A percentile compares a stretch with the other conserved stretches of the same genome.
Evolutionary conservation across 2,888 invertebrate genomes (phyloP).

Genomic region (Andrena chrysosceles): DNA sequence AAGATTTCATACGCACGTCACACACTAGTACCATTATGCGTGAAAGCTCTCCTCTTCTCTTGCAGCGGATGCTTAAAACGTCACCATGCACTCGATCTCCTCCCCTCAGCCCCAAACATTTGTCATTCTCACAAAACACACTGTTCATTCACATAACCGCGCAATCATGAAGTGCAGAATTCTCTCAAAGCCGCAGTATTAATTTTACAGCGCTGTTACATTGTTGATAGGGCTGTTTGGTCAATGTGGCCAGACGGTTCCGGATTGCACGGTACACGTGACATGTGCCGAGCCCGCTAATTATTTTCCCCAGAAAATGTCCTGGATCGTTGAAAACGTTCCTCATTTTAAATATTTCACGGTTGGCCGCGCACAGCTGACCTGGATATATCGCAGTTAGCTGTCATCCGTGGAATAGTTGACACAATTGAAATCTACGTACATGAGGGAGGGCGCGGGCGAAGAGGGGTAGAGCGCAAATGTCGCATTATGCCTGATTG

Average conservation of each 20-base stretch:
- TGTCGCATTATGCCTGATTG: no score
- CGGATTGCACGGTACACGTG: not conserved
- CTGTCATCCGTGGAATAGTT: not conserved
- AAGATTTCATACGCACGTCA: no score
- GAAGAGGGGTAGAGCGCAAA: not conserved
- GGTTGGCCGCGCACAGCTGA: not conserved
- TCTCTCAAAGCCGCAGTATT: not conserved
- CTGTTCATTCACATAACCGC: not conserved
- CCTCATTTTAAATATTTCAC: slow-evolving; percentile 4
- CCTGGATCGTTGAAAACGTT: not conserved
- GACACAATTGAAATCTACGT: not conserved
- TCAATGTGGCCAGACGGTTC: not conserved
- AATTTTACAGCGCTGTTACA: not conserved
- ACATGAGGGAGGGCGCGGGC: not conserved
- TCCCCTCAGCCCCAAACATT: no score
- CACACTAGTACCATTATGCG: no score
- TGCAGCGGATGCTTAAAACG: no score
- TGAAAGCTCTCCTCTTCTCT: no score
- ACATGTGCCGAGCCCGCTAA: not conserved
- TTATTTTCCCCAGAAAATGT: slow-evolving; percentile 4
- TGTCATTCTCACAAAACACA: no score
- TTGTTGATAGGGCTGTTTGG: not conserved
- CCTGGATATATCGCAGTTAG: not conserved
- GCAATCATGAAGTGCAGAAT: not conserved
- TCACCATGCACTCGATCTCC: no score